A percentile compares a stretch with the other conserved stretches of the same genome.
These are phyloP conservation scores for Eugnorisma glareosa DNA, from an alignment of 2,888 invertebrate species.

Conservation along the genomic window DNA sequence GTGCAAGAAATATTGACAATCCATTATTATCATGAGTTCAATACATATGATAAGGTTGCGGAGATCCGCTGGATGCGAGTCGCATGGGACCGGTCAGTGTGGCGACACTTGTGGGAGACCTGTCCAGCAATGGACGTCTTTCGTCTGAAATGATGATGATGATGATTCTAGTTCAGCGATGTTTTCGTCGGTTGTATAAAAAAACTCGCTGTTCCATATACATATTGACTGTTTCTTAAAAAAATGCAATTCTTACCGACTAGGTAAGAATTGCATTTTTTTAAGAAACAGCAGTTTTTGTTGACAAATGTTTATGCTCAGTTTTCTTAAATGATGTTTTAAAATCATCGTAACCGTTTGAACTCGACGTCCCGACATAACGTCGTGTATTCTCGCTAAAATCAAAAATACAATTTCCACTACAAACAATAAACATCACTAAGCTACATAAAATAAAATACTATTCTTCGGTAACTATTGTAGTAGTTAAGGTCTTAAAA, in stretches of 20 bases:
- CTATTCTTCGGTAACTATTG: background rate
- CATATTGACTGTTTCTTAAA: no score
- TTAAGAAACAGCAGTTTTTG: background rate
- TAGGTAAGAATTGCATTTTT: no score
- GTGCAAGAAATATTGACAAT: background rate
- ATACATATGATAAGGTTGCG: no score
- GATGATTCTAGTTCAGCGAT: no score
- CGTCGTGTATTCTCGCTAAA: background rate
- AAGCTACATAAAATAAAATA: constrained; percentile 3
- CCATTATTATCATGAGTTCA: background rate
- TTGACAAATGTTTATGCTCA: background rate
- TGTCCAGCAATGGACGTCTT: no score
- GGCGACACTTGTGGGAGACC: no score
- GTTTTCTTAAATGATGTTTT: background rate
- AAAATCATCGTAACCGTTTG: background rate
- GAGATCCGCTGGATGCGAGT: no score
- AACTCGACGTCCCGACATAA: background rate
- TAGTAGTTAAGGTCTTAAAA: constrained; percentile 1
- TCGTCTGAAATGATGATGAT: no score
- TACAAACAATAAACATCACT: background rate
- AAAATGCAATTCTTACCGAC: no score
- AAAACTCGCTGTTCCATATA: no score
- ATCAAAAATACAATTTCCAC: constrained; percentile 2
- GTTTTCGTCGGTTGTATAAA: background rate
- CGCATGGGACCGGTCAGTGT: no score